Conservation (phyloP, 2,113 vertebrate genomes). For the Hassar affinis region DNA sequence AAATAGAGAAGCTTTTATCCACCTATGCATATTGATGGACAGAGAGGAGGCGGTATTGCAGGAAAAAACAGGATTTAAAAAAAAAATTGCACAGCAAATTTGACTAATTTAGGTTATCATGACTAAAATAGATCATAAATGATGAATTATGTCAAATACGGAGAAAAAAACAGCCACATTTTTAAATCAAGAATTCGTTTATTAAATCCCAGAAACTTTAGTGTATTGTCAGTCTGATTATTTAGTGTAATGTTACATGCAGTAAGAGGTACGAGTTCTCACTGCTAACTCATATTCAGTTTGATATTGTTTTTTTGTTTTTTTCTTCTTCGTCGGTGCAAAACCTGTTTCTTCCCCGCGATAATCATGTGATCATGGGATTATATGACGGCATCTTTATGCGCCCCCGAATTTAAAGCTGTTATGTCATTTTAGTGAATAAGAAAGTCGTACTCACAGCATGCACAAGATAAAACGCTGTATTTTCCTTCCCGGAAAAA, state of each 20-base stretch:
- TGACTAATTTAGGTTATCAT: neutral
- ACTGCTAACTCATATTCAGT: neutral
- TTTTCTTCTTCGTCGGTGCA: neutral
- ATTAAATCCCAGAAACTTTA: neutral
- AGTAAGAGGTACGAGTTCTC: neutral
- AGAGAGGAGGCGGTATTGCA: too few species aligned
- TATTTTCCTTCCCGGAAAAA: neutral
- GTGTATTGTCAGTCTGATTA: too few species aligned
- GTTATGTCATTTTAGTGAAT: neutral
- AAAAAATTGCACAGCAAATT: neutral
- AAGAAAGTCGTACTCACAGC: neutral
- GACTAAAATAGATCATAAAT: neutral
- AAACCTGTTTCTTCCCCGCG: neutral
- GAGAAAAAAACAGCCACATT: neutral
- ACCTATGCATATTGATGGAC: neutral
- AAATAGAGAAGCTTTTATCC: neutral
- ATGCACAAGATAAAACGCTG: neutral
- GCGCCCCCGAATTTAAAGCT: neutral
- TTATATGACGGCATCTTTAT: neutral
- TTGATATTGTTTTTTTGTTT: neutral
- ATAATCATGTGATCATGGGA: neutral
- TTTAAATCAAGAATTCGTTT: neutral
- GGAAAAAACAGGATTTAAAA: neutral
- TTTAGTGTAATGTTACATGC: neutral
- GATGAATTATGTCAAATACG: neutral